Evolutionary conservation across 2,113 vertebrate species (phyloP).

Genomic region (Ranitomeya variabilis): DNA sequence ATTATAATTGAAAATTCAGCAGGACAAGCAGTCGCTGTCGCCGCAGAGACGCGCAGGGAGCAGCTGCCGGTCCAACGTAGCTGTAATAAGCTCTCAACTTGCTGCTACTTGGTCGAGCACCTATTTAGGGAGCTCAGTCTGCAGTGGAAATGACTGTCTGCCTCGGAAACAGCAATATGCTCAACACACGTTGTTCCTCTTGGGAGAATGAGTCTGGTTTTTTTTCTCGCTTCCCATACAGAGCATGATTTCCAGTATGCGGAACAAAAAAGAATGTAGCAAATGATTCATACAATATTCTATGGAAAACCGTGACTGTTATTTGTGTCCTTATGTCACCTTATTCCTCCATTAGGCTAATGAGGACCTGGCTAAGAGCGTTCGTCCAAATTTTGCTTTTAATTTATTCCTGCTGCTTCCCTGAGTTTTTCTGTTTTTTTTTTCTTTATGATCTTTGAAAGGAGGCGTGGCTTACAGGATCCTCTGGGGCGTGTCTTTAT

Average conservation of each 20-base stretch:
- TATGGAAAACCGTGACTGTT: too few relatives aligned
- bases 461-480: too few relatives aligned
- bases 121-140: neutral
- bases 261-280: neutral
- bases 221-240: neutral
- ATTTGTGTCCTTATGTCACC: too few relatives aligned
- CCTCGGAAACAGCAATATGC: neutral
- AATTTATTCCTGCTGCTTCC: too few relatives aligned
- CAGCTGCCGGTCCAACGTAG: neutral
- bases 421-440: too few relatives aligned
- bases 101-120: neutral
- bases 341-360: too few relatives aligned
- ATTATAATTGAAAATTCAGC: neutral
- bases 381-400: too few relatives aligned
- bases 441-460: too few relatives aligned
- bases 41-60: neutral
- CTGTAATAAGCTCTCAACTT: constrained; percentile 1
- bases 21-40: neutral
- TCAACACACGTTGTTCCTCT: neutral
- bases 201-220: neutral
- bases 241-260: neutral
- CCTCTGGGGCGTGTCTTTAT: too few relatives aligned
- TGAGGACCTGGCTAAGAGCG: too few relatives aligned
- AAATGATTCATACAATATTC: neutral
- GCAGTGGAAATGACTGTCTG: constrained; percentile 3